Base-by-base conservation (phyloP, 2,797 vertebrate species). In the Sandelia bainsii region DNA sequence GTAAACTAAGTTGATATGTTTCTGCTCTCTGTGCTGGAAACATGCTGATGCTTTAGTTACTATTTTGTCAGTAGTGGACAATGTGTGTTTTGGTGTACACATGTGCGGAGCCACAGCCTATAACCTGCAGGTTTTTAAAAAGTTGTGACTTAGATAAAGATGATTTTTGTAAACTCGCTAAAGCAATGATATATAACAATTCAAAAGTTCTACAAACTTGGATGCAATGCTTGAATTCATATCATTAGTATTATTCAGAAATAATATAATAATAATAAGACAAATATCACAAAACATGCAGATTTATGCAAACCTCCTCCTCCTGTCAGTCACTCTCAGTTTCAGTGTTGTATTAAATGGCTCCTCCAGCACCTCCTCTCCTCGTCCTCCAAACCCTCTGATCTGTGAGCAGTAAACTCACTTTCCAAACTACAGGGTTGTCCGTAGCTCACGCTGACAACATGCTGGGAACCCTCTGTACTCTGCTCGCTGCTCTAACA, bases 391-490 rank as follows among this genome's bases (percentile, higher is more conserved):
- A 79, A 58, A 69, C 19, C 62, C 81, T 81, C 79, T 70, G 3
- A 50, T 79, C 80, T 84, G 74, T 78, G 81, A 81, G 69, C 79
- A 81, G 79, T 51, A 20, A 72, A 27, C 20, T 81, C 46, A 54
- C 68, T 80, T 32, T 78, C 23, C 71, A 75, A 75, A 68, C 52
- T 48, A 5, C 50, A 68, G 61, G 70, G 22, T 19, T 54, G 6
- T 69, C 79, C 45, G 65, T 80, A 73, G 39, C 65, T 49, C 83
- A 83, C 80, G 72, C 64, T 79, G 84, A 54, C 79, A 87, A 75
- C 78, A 87, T 87, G 84, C 84, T 86, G 87, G 77, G 69, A 72
- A 79, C 56, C 42, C 77, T 89, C 69, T 82, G 79, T 79, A 22
- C 81, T 81, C 77, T 84, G 70, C 60, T 85, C 77, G 63, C 80